Evolutionary conservation across 2,113 vertebrate genomes (phyloP).

Genomic region (Nymphicus hollandicus): DNA sequence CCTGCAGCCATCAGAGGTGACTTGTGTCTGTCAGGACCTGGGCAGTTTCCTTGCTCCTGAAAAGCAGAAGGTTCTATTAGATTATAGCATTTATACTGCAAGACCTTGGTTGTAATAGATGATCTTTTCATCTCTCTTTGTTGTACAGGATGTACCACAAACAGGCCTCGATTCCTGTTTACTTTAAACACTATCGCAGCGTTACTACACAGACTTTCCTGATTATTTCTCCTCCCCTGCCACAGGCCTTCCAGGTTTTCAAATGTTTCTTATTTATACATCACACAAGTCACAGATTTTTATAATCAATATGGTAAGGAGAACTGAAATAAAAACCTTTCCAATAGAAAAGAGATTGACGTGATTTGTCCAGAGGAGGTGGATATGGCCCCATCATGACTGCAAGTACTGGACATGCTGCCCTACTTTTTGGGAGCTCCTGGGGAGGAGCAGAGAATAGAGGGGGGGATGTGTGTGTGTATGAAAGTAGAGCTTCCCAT

Average conservation of each 20-base stretch:
- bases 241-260: not conserved
- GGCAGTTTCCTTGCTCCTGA: not conserved
- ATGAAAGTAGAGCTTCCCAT: not conserved
- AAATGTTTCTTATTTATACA: not conserved
- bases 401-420: not conserved
- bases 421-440: not conserved
- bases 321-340: not conserved
- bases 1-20: not conserved
- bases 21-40: not conserved
- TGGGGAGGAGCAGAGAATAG: not conserved
- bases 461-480: fast-evolving
- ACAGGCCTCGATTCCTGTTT: conserved; percentile 35
- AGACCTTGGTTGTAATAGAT: not conserved
- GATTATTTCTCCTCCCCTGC: not conserved
- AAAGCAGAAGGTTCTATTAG: not conserved
- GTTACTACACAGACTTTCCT: conserved; percentile 4
- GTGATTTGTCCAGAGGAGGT: not conserved
- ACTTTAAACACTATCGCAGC: conserved; percentile 1
- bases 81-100: not conserved
- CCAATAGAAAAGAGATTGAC: not conserved
- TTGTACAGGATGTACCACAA: conserved; percentile 48
- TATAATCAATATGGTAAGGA: not conserved
- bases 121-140: not conserved
- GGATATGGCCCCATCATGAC: not conserved
- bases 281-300: not conserved